Conservation (phyloP, 2,888 invertebrate genomes). For the Leptothorax acervorum region DNA sequence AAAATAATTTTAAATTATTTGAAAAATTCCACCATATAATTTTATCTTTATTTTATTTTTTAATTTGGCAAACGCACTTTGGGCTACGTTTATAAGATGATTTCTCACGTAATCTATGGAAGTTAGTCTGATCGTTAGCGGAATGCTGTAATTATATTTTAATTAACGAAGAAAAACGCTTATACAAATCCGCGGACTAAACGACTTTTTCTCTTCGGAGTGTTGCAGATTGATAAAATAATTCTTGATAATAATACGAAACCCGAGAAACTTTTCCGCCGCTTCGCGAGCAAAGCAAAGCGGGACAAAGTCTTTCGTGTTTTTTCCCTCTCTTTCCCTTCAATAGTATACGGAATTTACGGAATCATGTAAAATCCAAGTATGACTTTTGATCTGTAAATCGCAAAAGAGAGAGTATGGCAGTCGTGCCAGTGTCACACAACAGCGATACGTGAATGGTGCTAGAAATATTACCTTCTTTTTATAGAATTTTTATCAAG, state of each 20-base stretch:
- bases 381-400: conserved; percentile 36
- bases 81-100: conserved; percentile 73
- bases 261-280: conserved; percentile 65
- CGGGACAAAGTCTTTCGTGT: conserved; percentile 66
- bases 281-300: conserved; percentile 64
- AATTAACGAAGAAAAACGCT: conserved; percentile 65
- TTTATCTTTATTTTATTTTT: conserved; percentile 1
- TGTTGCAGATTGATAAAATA: conserved; percentile 60
- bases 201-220: conserved; percentile 69
- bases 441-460: conserved; percentile 69
- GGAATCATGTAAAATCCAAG: conserved; percentile 56
- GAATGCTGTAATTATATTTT: conserved; percentile 54
- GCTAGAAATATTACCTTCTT: conserved; percentile 70
- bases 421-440: conserved; percentile 58
- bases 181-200: conserved; percentile 66
- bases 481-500: conserved; percentile 76
- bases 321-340: conserved; percentile 45
- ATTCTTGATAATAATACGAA: conserved; percentile 20
- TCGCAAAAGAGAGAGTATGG: conserved; percentile 52
- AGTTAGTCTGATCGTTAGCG: conserved; percentile 76
- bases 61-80: conserved; percentile 66
- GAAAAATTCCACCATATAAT: neutral
- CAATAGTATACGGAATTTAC: conserved; percentile 62
- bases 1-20: conserved; percentile 12
- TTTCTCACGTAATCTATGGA: conserved; percentile 76